Evolutionary conservation across 2,797 vertebrate species (phyloP).

Genomic region (Meda fulgida): DNA sequence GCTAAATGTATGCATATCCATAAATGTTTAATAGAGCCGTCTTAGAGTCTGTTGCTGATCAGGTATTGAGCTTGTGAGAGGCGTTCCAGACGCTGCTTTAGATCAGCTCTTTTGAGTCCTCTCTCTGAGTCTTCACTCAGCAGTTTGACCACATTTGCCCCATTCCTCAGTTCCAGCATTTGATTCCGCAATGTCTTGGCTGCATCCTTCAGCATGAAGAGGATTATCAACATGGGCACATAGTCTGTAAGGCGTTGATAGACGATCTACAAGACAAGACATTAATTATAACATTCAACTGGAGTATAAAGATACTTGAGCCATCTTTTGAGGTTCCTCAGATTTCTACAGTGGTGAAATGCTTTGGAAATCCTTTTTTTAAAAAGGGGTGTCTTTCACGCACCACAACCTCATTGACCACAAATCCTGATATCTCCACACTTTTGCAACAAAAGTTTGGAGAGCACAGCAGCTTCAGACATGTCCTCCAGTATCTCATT

Average conservation of each 20-base stretch:
- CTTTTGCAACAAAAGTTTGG: too few species aligned
- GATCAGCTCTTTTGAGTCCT: slow-evolving; percentile 58
- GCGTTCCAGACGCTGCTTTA: slow-evolving; percentile 60
- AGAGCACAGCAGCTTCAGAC: too few species aligned
- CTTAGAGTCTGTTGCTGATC: not conserved
- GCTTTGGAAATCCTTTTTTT: too few species aligned
- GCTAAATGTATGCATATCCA: not conserved
- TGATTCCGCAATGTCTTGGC: slow-evolving; percentile 63
- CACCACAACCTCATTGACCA: too few species aligned
- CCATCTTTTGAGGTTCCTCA: too few species aligned
- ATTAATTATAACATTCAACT: not conserved
- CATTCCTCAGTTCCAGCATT: slow-evolving; percentile 75
- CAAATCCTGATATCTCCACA: too few species aligned
- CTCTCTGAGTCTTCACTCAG: slow-evolving; percentile 69
- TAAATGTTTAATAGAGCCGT: not conserved
- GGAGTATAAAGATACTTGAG: not conserved
- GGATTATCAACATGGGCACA: slow-evolving; percentile 76
- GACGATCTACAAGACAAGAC: slow-evolving; percentile 64
- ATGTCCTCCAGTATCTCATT: too few species aligned
- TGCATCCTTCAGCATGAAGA: slow-evolving; percentile 67
- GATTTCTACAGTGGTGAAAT: too few species aligned
- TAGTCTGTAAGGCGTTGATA: slow-evolving; percentile 71
- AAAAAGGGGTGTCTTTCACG: too few species aligned
- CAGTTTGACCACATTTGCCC: slow-evolving; percentile 62
- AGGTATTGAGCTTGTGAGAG: slow-evolving; percentile 66